Evolutionary conservation across 2,113 vertebrate genomes (phyloP).

Genomic region (Cariama cristata): DNA sequence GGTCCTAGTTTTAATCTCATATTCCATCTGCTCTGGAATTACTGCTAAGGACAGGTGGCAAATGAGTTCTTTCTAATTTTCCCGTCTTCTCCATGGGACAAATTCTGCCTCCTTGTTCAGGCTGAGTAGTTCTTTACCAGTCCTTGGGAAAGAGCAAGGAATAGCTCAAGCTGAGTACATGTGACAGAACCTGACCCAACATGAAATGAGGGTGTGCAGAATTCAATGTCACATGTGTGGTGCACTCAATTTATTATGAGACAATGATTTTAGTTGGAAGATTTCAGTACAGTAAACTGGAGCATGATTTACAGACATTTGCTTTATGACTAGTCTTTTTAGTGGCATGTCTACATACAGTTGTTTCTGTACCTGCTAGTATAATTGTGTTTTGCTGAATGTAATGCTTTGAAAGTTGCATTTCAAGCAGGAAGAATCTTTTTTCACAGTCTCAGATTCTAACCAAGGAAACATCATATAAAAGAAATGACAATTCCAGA

Average conservation of each 20-base stretch:
- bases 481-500: not conserved
- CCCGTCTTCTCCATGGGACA: constrained; percentile 38
- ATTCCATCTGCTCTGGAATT: constrained; percentile 66
- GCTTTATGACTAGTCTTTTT: not conserved
- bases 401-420: not conserved
- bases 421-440: not conserved
- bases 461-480: not conserved
- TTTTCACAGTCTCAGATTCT: not conserved
- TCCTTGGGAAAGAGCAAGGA: not conserved
- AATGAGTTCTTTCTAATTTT: constrained; percentile 44
- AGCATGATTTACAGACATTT: not conserved
- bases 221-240: not conserved
- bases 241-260: not conserved
- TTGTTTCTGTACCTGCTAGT: not conserved
- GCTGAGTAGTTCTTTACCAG: not conserved
- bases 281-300: not conserved
- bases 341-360: not conserved
- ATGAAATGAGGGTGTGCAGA: not conserved
- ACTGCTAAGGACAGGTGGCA: constrained; percentile 54
- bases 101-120: constrained; percentile 25
- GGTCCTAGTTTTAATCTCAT: constrained; percentile 44
- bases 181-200: not conserved
- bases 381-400: not conserved
- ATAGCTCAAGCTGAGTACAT: not conserved
- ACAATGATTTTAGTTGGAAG: not conserved